Evolutionary conservation across 2,888 invertebrate genomes (phyloP), one percentile per base, ranked within the genome.

Genomic region (Zaprionus lineosus): DNA sequence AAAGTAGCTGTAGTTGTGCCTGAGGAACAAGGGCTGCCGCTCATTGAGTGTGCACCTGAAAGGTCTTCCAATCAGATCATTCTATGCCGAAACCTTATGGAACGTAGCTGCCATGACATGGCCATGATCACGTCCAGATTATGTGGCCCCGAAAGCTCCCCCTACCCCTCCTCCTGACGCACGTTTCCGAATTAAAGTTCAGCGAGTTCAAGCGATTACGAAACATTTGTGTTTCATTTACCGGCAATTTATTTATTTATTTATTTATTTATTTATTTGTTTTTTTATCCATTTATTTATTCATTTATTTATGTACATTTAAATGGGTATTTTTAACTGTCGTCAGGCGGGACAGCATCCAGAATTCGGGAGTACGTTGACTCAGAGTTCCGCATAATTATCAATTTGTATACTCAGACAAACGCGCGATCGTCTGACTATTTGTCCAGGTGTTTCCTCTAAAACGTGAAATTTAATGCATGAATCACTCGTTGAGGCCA

Each of bases 391-490:
- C 37, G 36, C 44, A 40, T 40, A 52, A 50, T 29, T 37, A 57
- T 39, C 44, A 43, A 63, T 50, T 63, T 43, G 44, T 64, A 19
- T 31, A 36, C 26, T 34, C 39, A 12, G 37, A 43, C n/a, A n/a
- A n/a, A n/a, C n/a, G 15, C 44, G 18, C 44, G 43, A 31, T 39
- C 29, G 61, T 59, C 39, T 53, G 44, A 14, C 41, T 72, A 77
- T 81, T 77, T 77, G 58, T 72, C 82, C 82, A 77, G 78, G 82
- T 77, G 77, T 77, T 77, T 82, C 73, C 76, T 78, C 65, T 58
- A 69, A 66, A 65, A 60, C 56, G 41, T 74, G 56, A 69, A 74
- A 60, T 56, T 61, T 60, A 62, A 62, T 39, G 62, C 65, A 65
- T 82, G 77, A 77, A 53, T 77, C 77, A 77, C 72, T 24, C 56